phyloP scores from a whole-genome alignment of 2,888 invertebrate species.

The Diarsia rubi region DNA sequence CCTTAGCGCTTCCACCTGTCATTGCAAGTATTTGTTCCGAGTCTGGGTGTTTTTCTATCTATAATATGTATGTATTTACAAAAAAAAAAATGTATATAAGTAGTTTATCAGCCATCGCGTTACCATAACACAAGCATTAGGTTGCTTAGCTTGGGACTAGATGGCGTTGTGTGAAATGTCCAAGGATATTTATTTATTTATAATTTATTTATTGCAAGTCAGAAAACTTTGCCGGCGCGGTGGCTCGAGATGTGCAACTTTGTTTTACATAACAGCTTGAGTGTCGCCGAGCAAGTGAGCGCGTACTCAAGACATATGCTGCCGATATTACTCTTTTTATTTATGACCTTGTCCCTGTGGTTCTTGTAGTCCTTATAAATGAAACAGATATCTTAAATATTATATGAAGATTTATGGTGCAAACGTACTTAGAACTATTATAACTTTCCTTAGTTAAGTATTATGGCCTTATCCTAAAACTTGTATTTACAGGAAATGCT shows the following conservation, averaged over 20 bases:
- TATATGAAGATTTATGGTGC: background rate
- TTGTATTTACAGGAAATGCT: slow-evolving; percentile 81
- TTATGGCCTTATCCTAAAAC: slow-evolving; percentile 43
- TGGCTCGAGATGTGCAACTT: background rate
- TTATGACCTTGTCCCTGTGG: background rate
- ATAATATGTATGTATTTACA: no score
- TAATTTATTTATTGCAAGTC: no score
- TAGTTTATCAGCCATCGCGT: no score
- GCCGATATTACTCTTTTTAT: background rate
- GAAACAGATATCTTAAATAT: background rate
- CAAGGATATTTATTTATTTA: no score
- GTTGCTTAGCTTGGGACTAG: no score
- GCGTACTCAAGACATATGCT: background rate
- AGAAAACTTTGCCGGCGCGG: background rate
- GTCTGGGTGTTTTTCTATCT: no score
- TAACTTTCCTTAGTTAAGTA: slow-evolving; percentile 27
- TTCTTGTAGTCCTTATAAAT: background rate
- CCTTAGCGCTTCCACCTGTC: background rate
- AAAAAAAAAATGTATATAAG: no score
- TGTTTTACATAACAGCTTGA: background rate
- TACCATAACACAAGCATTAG: no score
- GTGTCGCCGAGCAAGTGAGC: background rate
- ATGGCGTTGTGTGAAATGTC: no score
- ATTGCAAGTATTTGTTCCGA: no score
- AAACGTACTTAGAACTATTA: background rate